Evolutionary conservation across 2,797 vertebrate species (phyloP).

Genomic region (Spondyliosoma cantharus): DNA sequence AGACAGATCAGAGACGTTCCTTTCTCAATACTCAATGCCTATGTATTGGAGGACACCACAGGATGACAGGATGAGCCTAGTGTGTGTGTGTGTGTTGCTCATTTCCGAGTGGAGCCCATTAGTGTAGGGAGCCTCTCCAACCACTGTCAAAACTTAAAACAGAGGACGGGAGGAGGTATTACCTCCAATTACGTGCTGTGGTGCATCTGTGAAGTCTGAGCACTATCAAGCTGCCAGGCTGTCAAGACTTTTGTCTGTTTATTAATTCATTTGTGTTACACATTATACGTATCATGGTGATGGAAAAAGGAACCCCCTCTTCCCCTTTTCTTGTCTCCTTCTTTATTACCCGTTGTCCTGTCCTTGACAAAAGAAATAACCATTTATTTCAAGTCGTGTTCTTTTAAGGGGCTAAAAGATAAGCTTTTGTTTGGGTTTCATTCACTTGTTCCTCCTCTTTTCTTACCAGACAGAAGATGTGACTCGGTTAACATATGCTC

Average conservation of each 20-base stretch:
- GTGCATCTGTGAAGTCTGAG: conserved; percentile 59
- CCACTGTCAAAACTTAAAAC: conserved; percentile 66
- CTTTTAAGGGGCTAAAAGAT: conserved; percentile 55
- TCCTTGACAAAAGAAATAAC: conserved; percentile 48
- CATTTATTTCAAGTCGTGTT: conserved; percentile 59
- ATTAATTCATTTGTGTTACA: conserved; percentile 57
- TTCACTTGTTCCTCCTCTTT: conserved; percentile 55
- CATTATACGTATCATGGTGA: conserved; percentile 47
- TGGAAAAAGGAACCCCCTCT: conserved; percentile 42
- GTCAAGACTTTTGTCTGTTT: conserved; percentile 51
- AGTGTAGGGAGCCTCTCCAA: conserved; percentile 62
- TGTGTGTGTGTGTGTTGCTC: conserved; percentile 24
- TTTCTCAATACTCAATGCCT: conserved; percentile 60
- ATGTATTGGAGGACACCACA: conserved; percentile 47
- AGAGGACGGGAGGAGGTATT: conserved; percentile 58
- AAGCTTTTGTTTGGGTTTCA: conserved; percentile 65
- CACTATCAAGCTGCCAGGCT: conserved; percentile 58
- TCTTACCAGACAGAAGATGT: conserved; percentile 70
- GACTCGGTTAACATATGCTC: conserved; percentile 70
- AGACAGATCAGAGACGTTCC: conserved; percentile 63
- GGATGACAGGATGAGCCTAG: conserved; percentile 59
- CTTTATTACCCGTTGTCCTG: conserved; percentile 40
- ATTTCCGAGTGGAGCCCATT: conserved; percentile 67
- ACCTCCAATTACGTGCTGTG: conserved; percentile 72
- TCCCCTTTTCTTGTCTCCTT: conserved; percentile 30